Conservation (phyloP, 2,888 invertebrate genomes). For the Allophyes oxyacanthae region DNA sequence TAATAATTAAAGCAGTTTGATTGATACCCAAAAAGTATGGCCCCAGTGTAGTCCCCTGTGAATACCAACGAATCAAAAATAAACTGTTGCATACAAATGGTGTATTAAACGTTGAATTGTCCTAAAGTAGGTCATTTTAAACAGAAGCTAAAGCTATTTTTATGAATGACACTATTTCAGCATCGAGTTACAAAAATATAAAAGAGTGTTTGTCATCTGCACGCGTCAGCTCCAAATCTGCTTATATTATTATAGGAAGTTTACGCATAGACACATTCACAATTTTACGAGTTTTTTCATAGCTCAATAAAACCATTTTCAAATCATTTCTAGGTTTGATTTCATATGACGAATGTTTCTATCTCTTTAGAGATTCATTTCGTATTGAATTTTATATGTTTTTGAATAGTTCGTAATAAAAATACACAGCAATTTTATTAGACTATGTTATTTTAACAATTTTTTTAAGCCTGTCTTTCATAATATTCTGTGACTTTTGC, state of each 20-base stretch:
- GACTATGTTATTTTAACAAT: constrained; percentile 31
- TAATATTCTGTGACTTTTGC: constrained; percentile 26
- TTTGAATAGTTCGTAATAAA: constrained; percentile 57
- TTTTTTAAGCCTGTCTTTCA: constrained; percentile 17
- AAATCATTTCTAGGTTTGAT: constrained; percentile 65
- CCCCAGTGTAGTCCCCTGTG: constrained; percentile 6
- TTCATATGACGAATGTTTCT: constrained; percentile 60
- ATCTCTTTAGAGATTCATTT: constrained; percentile 45
- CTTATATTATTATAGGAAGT: constrained; percentile 56
- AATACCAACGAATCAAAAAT: neutral
- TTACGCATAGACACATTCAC: constrained; percentile 55
- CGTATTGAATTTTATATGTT: constrained; percentile 52
- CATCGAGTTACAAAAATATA: constrained; percentile 52
- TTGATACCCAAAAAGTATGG: too few species aligned
- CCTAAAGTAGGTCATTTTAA: neutral
- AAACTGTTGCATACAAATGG: neutral
- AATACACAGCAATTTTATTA: constrained; percentile 29
- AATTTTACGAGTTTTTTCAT: constrained; percentile 66
- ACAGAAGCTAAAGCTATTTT: constrained; percentile 36
- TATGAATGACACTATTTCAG: constrained; percentile 42
- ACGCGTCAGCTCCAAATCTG: constrained; percentile 47
- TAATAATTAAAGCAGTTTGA: too few species aligned
- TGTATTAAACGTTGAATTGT: neutral
- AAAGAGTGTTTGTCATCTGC: constrained; percentile 57
- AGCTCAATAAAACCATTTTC: constrained; percentile 63